Evolutionary conservation across 53 echinoderm and acorn worm species (phyloP), one percentile per base, ranked within the genome.

Genomic region (Arbacia lixula): DNA sequence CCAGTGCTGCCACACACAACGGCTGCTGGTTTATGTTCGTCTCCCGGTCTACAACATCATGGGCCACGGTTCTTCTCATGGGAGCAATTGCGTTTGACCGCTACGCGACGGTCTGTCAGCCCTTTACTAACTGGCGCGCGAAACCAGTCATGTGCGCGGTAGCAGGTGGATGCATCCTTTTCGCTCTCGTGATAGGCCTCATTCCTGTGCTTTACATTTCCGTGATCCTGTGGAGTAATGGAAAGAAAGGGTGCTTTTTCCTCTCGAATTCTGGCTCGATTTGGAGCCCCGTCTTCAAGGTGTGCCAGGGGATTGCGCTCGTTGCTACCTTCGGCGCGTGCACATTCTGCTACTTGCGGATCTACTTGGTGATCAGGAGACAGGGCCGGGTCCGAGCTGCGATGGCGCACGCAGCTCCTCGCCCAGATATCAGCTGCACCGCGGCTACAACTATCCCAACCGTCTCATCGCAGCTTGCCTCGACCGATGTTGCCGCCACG

Each of bases 81-180:
- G 55, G 40, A 10, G 3, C 84, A 1, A 67, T 84, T 11, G 89
- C 89, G 0, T 12, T 84, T 0, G 89, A 88, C 17, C 84, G 89
- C 17, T 84, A 88, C 67, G 43, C 74, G 52, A 75, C 72, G 25
- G 52, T 88, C 42, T 84, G 67, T 39, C 64, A 75, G 20, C 76
- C 37, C 35, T 32, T 34, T 12, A 62, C 40, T 3, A 25, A 84
- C 11, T 58, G 62, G 3, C 72, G 72, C 49, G 46, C n/a, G 32
- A 66, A 84, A 32, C 39, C 52, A 0, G 29, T 42, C 16, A 12
- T 65, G 0, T 33, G 40, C 12, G 50, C 26, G 24, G 43, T 43
- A 2, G 57, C 68, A 14, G 65, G 9, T 11, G 8, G 12, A 34
- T 19, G 33, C 20, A 33, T 74, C 16, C 17, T 34, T 56, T n/a